Evolutionary conservation across 2,888 invertebrate species (phyloP), one percentile per base, ranked within the genome.

Genomic region (Pyrrhia umbra): DNA sequence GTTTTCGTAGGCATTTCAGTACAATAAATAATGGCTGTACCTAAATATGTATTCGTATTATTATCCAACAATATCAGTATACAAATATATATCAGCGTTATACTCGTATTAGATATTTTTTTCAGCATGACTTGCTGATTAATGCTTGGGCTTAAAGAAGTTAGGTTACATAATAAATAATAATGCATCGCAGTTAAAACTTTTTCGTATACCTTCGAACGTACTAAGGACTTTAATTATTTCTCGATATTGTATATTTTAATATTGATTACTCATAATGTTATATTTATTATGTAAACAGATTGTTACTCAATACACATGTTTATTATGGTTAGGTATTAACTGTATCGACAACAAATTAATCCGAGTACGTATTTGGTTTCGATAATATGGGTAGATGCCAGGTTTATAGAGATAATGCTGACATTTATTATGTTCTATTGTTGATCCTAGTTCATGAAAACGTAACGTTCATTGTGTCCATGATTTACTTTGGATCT

Each of bases 381-480:
- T 62, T 52, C 2, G 16, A 54, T 39, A 49, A 42, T 47, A 43
- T 73, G 71, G 57, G 60, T 18, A 46, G 43, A 16, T 73, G 60
- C 65, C 70, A 73, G 61, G 52, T 67, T 55, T 50, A 54, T 54
- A 52, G 54, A 74, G 56, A 54, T 46, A 59, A 58, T 68, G 40
- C 67, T 61, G 75, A 70, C 71, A 63, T 76, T 74, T 74, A 71
- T 71, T 67, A 46, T 67, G 58, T 56, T 66, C 45, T 25, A 63
- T 63, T 63, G 67, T 63, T 55, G 62, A 67, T 71, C 37, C 40
- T 30, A 40, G 18, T 46, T 70, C 59, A 66, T 66, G 68, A 55
- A 52, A 73, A 60, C 50, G 21, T 54, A 49, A 55, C 30, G 23
- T 45, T 52, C 42, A 56, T 65, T 59, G 42, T 72, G 27, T 27